Base-by-base conservation (phyloP, 2,113 vertebrate genomes). In the Pycnonotus jocosus region DNA sequence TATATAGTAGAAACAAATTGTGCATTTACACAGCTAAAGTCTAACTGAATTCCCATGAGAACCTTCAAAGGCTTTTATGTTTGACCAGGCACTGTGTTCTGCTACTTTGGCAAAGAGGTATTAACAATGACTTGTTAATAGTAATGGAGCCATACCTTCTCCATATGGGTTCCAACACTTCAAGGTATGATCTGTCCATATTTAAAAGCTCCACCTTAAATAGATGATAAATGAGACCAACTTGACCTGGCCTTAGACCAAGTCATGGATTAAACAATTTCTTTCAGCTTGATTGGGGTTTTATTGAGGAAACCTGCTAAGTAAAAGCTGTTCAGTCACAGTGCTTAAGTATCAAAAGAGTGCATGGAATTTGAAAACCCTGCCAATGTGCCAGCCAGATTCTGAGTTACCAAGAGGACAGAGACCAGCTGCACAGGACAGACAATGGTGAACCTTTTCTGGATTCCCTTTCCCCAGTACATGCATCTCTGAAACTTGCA, bases 201-300 rank as follows among this genome's bases (percentile, higher is more conserved):
- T 98, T 97, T 97, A 97, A 97, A 97, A 97, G 90, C 95, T 96
- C 93, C 92, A 93, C 97, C 97, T 97, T 97, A 97, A 96, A 97
- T 97, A 97, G 93, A 96, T 98, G 97, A 98, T 98, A 97, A 98
- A 98, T 97, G 97, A 97, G 97, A 96, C 96, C 97, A 98, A 97
- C 96, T 98, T 98, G 98, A 99, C 98, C 97, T 97, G 96, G 90
- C 86, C 95, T 87, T 95, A 98, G 96, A 97, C 74, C 91, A 97
- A 83, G 73, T 93, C 81, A 94, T 90, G 95, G 97, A 98, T 98
- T 98, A 98, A 98, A 98, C 97, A 98, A 97, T 98, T 98, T 97
- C 92, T 98, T 97, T 97, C 71, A 93, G 94, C 97, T 97, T 97
- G 96, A 98, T 97, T 97, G 96, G 93, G 97, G 97, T 95, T 96